phyloP scores from a whole-genome alignment of 2,888 invertebrate genomes.

The Synergus gifuensis region DNA sequence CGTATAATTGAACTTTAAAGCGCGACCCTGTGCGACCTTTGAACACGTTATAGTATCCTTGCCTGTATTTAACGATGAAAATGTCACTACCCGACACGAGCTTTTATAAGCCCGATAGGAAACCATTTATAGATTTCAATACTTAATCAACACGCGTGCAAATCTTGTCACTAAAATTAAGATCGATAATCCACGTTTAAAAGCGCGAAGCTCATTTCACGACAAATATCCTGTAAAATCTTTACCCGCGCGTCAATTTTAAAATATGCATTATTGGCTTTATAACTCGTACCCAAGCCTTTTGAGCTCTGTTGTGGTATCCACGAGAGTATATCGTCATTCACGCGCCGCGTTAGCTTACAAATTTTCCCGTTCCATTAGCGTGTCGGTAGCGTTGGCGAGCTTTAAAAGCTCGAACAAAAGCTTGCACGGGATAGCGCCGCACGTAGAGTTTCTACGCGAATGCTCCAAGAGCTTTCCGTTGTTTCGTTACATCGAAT shows the following conservation, averaged over 20 bases:
- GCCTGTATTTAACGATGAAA: slow-evolving; percentile 22
- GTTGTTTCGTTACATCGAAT: slow-evolving; percentile 38
- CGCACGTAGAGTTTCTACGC: slow-evolving; percentile 41
- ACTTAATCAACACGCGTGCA: background rate
- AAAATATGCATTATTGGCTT: slow-evolving; percentile 52
- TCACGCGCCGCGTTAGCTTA: slow-evolving; percentile 60
- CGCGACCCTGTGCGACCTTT: slow-evolving; percentile 14
- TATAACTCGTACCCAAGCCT: slow-evolving; percentile 52
- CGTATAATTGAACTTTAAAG: slow-evolving; percentile 38
- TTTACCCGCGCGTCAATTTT: slow-evolving; percentile 46
- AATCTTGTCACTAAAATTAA: slow-evolving; percentile 26
- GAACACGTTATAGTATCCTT: background rate
- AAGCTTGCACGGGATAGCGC: slow-evolving; percentile 48
- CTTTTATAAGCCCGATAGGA: background rate
- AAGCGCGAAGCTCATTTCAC: background rate
- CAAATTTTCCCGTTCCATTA: slow-evolving; percentile 62
- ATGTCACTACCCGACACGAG: slow-evolving; percentile 15
- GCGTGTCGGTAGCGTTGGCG: slow-evolving; percentile 51
- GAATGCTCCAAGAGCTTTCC: slow-evolving; percentile 42
- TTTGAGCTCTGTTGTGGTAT: slow-evolving; percentile 52
- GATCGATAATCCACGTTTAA: background rate
- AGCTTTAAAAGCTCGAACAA: slow-evolving; percentile 58
- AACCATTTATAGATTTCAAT: slow-evolving; percentile 3
- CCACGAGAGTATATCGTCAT: slow-evolving; percentile 54
- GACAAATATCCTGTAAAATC: slow-evolving; percentile 8